Base-by-base conservation (phyloP, 1,140 invertebrate species). In the Drosophila bocqueti region DNA sequence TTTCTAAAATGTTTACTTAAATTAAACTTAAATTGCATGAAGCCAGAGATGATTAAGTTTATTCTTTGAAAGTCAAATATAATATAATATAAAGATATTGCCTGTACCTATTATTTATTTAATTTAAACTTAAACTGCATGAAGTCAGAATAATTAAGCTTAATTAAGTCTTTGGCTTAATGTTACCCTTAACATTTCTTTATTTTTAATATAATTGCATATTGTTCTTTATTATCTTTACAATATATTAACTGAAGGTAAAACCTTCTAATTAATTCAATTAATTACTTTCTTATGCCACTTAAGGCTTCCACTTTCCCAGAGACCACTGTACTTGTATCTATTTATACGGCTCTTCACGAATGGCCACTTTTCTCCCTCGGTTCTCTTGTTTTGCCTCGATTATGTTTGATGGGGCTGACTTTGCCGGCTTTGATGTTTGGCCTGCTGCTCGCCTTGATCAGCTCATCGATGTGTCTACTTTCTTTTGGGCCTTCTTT, bases 361-460 rank as follows among this genome's bases (percentile, higher is more conserved):
- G 76, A 65, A 61, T 38, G 76, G 24, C 45, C 29, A 71, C 67
- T 55, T 40, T 55, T 68, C 55, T 16, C 46, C 31, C 21, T 29
- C 29, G 29, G 7, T 21, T 66, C 45, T 69, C 31, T 36, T 24
- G 42, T 24, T 54, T 55, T 24, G 34, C 18, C n/a, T 67, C 59
- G 31, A 38, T 60, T 40, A 55, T 71, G 67, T 71, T 71, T 68
- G 63, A 68, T 71, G 61, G 38, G n/a, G 18, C 18, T 69, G 42
- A 38, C 34, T 40, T 75, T 72, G 74, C 74, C 74, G 69, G 74
- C 74, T 77, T 79, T 79, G 75, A 79, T 65, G 66, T 72, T 63
- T 69, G 63, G 47, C 29, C 47, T 66, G 66, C 38, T 66, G 66
- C 29, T 67, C 31, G 47, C 34, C 59, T 40, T 66, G 66, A 66